Percentiles rank a stretch among this genome's conserved stretches.
phyloP scores from a whole-genome alignment of 2,113 vertebrate genomes.

The Apteryx owenii region DNA sequence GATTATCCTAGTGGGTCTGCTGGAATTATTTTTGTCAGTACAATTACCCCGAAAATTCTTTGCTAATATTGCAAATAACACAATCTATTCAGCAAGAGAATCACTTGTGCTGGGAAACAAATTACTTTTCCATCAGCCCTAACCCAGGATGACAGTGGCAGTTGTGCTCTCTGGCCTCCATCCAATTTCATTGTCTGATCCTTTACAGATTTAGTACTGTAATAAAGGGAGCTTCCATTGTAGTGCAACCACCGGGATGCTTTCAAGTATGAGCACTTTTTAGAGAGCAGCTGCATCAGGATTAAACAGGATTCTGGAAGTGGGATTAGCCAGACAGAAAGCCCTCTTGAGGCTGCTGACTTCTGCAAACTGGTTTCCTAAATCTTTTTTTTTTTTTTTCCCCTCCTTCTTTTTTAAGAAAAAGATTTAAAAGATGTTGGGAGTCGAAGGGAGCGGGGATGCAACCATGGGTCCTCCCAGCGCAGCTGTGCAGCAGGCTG shows the following conservation, averaged over 20 bases:
- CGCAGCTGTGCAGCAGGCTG: background rate
- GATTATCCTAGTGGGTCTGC: slow-evolving; percentile 52
- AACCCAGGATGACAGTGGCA: slow-evolving; percentile 66
- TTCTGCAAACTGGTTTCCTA: slow-evolving; percentile 37
- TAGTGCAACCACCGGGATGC: slow-evolving; percentile 66
- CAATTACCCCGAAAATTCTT: slow-evolving; percentile 66
- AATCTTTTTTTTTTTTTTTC: background rate
- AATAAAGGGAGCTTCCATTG: slow-evolving; percentile 60
- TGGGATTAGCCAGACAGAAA: slow-evolving; percentile 53
- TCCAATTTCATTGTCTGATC: slow-evolving; percentile 73
- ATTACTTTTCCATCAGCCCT: slow-evolving; percentile 71
- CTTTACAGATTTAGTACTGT: slow-evolving; percentile 54
- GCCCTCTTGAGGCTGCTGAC: slow-evolving; percentile 18
- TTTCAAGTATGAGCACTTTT: slow-evolving; percentile 67
- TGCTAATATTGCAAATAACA: slow-evolving; percentile 69
- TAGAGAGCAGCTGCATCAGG: slow-evolving; percentile 70
- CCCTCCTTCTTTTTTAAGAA: background rate
- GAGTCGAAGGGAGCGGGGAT: background rate
- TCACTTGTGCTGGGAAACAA: slow-evolving; percentile 66
- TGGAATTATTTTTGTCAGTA: slow-evolving; percentile 69
- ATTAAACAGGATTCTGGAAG: slow-evolving; percentile 68
- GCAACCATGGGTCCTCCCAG: background rate
- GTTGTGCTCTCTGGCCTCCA: slow-evolving; percentile 67
- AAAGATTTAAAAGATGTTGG: background rate
- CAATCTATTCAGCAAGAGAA: slow-evolving; percentile 59